These are phyloP conservation scores for Quadroppia sp. DNA, from an alignment of 2,888 invertebrate genomes.

Conservation along the genomic window DNA sequence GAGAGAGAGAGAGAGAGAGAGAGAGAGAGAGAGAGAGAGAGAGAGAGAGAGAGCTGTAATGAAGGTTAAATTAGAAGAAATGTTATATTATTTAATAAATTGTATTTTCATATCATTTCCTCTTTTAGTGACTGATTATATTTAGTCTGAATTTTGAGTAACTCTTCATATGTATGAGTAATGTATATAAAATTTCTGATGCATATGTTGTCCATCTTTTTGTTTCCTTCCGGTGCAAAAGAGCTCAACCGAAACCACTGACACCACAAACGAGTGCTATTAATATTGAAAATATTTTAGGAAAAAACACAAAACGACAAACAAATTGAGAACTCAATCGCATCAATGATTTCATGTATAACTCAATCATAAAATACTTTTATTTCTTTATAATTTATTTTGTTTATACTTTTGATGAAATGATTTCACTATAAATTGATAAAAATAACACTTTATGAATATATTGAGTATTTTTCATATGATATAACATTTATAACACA, in stretches of 20 bases:
- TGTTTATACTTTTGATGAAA: background rate
- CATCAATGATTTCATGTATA: background rate
- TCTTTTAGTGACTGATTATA: background rate
- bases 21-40: background rate
- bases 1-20: background rate
- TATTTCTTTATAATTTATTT: background rate
- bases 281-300: background rate
- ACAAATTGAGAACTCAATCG: background rate
- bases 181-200: background rate
- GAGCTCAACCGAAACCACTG: conserved; percentile 25
- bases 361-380: background rate
- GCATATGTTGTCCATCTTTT: conserved; percentile 19
- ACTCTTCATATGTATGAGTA: conserved; percentile 8
- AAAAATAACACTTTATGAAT: no score
- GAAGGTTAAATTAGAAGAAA: background rate
- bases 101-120: background rate
- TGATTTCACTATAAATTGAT: background rate
- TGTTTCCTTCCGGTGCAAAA: conserved; percentile 20
- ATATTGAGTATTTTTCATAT: no score
- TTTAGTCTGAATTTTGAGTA: background rate
- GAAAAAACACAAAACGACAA: background rate
- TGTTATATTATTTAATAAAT: background rate
- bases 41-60: background rate
- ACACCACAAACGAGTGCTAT: conserved; percentile 13
- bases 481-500: no score